phyloP scores from a whole-genome alignment of 2,113 vertebrate species.

The Pluvialis apricaria region DNA sequence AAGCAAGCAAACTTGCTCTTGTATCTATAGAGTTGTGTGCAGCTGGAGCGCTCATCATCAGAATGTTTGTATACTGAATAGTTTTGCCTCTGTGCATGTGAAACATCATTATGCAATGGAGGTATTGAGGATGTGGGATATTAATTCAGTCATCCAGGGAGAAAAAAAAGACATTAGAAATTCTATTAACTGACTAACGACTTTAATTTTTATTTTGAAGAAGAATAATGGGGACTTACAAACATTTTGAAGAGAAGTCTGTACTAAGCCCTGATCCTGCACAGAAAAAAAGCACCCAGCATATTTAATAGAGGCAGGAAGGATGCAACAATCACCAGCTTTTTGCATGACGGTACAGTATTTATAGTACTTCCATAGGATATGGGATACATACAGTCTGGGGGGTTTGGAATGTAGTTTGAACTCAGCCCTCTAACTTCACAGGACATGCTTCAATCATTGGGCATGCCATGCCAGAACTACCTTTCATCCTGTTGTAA shows the following conservation, averaged over 20 bases:
- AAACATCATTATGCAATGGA: neutral
- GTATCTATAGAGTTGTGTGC: neutral
- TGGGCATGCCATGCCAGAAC: neutral
- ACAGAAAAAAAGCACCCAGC: neutral
- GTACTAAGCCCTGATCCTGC: neutral
- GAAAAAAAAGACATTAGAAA: neutral
- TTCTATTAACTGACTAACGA: neutral
- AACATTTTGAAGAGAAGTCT: neutral
- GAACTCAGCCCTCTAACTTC: neutral
- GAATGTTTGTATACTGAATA: neutral
- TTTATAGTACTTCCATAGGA: neutral
- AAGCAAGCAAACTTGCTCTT: neutral
- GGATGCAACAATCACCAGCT: neutral
- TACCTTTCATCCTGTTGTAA: neutral
- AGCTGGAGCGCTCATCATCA: neutral
- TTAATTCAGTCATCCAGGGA: neutral
- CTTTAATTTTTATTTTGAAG: conserved; percentile 1
- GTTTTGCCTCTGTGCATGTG: neutral
- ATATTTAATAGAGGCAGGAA: neutral
- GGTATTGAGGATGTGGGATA: neutral
- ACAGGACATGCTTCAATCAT: neutral
- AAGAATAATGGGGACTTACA: neutral
- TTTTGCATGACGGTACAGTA: neutral
- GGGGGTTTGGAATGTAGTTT: neutral
- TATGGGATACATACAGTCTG: neutral